A percentile compares a stretch with the other conserved stretches of the same genome.
Evolutionary conservation across 2,888 invertebrate genomes (phyloP).

Genomic region (Brenthis ino): DNA sequence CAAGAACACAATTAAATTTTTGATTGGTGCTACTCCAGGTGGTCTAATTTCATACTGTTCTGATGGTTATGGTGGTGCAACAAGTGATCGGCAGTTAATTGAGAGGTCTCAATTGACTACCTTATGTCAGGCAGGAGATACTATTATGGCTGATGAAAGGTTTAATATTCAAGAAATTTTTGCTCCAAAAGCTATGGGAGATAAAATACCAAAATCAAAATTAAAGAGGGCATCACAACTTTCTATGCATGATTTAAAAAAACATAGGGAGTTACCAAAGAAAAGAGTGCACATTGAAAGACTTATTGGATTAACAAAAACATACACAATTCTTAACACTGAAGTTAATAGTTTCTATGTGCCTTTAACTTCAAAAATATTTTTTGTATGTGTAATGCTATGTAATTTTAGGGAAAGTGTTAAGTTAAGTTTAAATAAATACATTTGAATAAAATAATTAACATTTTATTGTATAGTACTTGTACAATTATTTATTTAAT

Average conservation of each 20-base stretch:
- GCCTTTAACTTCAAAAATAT: slow-evolving; percentile 35
- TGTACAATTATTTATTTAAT: too few species aligned
- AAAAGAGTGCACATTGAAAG: slow-evolving; percentile 38
- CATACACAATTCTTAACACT: slow-evolving; percentile 35
- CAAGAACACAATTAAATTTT: slow-evolving; percentile 11
- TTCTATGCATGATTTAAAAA: not conserved
- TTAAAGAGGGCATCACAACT: slow-evolving; percentile 10
- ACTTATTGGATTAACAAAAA: slow-evolving; percentile 34
- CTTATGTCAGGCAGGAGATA: not conserved
- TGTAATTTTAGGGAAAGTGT: slow-evolving; percentile 38
- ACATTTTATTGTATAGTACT: too few species aligned
- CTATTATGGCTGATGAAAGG: too few species aligned
- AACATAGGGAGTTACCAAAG: slow-evolving; percentile 23
- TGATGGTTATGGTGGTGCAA: not conserved
- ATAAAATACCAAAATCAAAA: too few species aligned
- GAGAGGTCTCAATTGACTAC: not conserved
- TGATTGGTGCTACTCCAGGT: slow-evolving; percentile 15
- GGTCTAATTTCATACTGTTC: slow-evolving; percentile 9
- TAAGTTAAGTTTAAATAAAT: not conserved
- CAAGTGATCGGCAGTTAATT: not conserved
- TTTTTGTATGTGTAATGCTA: slow-evolving; percentile 35
- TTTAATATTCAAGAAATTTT: too few species aligned
- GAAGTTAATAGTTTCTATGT: slow-evolving; percentile 30
- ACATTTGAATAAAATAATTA: not conserved
- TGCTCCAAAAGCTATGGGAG: too few species aligned